phyloP scores from a whole-genome alignment of 2,797 vertebrate genomes.

The Threskiornis aethiopicus region DNA sequence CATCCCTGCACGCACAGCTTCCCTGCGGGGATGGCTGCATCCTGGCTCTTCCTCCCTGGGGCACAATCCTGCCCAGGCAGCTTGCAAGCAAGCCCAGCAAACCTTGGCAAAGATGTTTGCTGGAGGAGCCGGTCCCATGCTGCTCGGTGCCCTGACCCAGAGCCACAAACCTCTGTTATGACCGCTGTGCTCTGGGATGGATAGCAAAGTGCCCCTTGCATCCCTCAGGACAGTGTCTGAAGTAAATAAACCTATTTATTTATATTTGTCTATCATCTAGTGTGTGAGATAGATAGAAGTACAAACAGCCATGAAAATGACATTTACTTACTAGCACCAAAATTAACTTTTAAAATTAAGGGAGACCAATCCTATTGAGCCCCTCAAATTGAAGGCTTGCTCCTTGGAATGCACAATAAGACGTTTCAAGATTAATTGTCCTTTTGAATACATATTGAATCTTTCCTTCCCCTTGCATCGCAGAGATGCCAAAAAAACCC shows the following conservation, averaged over 20 bases:
- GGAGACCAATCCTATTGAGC: neutral
- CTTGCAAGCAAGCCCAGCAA: neutral
- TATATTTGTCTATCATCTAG: neutral
- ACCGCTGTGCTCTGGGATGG: neutral
- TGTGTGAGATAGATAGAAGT: neutral
- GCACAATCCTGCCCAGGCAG: neutral
- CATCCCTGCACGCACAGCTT: neutral
- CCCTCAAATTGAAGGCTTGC: neutral
- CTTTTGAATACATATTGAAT: neutral
- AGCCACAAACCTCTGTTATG: neutral
- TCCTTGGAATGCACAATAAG: neutral
- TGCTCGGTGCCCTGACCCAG: neutral
- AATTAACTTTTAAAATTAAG: neutral
- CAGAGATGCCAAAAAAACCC: neutral
- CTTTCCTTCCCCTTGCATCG: neutral
- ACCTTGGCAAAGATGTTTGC: neutral
- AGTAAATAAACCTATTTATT: neutral
- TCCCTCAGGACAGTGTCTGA: neutral
- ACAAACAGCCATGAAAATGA: neutral
- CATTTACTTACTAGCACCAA: neutral
- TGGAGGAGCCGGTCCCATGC: fast-evolving
- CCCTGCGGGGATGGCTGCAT: neutral
- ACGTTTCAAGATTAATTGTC: neutral
- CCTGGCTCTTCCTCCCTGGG: neutral
- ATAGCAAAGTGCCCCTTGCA: neutral